A percentile compares a stretch with the other conserved stretches of the same genome.
phyloP scores from a whole-genome alignment of 2,797 vertebrate genomes.

The Mus minutoides region DNA sequence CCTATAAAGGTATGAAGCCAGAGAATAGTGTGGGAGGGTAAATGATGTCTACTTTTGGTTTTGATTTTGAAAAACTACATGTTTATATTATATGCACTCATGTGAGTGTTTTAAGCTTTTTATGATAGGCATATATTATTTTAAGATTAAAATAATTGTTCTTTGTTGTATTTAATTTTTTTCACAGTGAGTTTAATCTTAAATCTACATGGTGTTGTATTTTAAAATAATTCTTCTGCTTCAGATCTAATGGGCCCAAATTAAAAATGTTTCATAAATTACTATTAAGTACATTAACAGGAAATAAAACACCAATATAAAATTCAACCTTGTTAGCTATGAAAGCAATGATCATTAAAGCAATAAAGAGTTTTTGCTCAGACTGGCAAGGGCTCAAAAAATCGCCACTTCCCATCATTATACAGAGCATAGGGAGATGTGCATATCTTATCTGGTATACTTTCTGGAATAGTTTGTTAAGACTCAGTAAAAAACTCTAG shows the following conservation, averaged over 20 bases:
- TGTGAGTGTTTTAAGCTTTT: background rate
- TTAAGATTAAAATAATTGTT: background rate
- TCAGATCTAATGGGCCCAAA: background rate
- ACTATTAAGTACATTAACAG: background rate
- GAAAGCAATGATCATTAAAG: slow-evolving; percentile 39
- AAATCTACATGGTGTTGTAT: background rate
- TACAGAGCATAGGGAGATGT: background rate
- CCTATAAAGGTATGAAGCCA: background rate
- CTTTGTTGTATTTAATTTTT: slow-evolving; percentile 2
- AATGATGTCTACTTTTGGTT: background rate
- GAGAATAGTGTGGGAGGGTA: background rate
- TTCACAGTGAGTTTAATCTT: background rate
- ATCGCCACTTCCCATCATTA: background rate
- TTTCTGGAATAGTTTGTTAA: background rate
- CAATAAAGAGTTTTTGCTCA: slow-evolving; percentile 37
- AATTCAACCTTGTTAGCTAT: slow-evolving; percentile 45
- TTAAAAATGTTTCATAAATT: background rate
- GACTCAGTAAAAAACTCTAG: background rate
- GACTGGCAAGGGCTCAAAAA: background rate
- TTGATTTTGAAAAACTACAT: background rate
- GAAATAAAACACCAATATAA: slow-evolving; percentile 34
- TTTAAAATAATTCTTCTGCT: background rate
- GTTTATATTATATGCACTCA: background rate
- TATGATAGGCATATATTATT: background rate
- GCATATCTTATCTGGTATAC: background rate